These are phyloP conservation scores for Passer montanus DNA, from an alignment of 2,113 vertebrate genomes.

Conservation along the genomic window DNA sequence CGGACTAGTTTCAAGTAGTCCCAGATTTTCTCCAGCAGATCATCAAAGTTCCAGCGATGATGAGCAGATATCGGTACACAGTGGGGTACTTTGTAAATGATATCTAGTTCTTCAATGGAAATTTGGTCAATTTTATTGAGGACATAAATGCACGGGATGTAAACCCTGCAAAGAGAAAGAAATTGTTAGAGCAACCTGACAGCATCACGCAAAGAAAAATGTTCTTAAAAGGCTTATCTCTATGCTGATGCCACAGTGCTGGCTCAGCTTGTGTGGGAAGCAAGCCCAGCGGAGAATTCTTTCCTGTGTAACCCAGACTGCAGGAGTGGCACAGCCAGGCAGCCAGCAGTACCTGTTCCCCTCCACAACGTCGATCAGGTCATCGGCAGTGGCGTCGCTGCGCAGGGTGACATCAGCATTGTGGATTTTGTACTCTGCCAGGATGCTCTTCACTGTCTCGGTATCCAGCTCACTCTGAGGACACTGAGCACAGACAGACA, in stretches of 20 bases:
- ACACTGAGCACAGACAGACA: slow-evolving; percentile 75
- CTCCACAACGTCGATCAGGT: slow-evolving; percentile 97
- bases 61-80: slow-evolving; percentile 98
- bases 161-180: slow-evolving; percentile 81
- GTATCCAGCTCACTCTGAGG: slow-evolving; percentile 90
- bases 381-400: slow-evolving; percentile 92
- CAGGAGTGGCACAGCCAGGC: background rate
- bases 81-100: slow-evolving; percentile 98
- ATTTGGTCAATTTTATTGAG: slow-evolving; percentile 99
- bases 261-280: background rate
- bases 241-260: background rate
- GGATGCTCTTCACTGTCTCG: slow-evolving; percentile 95
- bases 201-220: background rate
- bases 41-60: slow-evolving; percentile 99
- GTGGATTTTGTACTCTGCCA: slow-evolving; percentile 97
- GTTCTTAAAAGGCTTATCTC: background rate
- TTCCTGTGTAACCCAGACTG: background rate
- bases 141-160: slow-evolving; percentile 97
- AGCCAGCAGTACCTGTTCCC: slow-evolving; percentile 88
- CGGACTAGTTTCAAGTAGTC: slow-evolving; percentile 94
- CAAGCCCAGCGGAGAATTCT: background rate
- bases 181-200: background rate
- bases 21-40: slow-evolving; percentile 95
- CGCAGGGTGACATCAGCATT: slow-evolving; percentile 96
- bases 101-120: slow-evolving; percentile 95